Percentiles rank a stretch among this genome's conserved stretches.
Evolutionary conservation across 2,113 vertebrate genomes (phyloP).

Genomic region (Nothocercus julius): DNA sequence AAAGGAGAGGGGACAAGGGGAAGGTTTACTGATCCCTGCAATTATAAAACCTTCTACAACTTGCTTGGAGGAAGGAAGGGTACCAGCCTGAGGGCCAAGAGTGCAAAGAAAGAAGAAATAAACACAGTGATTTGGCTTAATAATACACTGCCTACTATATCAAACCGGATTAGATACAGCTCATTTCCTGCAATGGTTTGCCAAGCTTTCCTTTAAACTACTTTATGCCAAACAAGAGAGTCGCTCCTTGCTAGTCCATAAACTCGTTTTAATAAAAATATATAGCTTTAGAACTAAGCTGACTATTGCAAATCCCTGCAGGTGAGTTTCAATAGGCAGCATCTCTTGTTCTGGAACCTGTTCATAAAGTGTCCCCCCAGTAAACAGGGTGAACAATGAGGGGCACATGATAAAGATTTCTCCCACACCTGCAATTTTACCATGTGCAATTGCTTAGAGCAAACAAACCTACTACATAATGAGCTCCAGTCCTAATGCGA

Average conservation of each 20-base stretch:
- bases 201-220: background rate
- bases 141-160: slow-evolving; percentile 23
- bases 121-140: slow-evolving; percentile 44
- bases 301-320: background rate
- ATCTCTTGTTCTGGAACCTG: background rate
- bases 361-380: background rate
- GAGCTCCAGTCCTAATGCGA: background rate
- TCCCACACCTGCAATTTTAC: background rate
- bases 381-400: background rate
- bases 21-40: background rate
- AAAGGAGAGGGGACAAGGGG: background rate
- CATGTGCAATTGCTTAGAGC: background rate
- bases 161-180: slow-evolving; percentile 57
- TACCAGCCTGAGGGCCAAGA: background rate
- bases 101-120: slow-evolving; percentile 21
- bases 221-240: background rate
- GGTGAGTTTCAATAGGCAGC: background rate
- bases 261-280: background rate
- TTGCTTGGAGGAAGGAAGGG: background rate
- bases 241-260: background rate
- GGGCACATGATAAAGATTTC: background rate
- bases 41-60: background rate
- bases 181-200: slow-evolving; percentile 37
- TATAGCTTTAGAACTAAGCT: background rate
- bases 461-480: background rate